These are phyloP conservation scores for Tapirus terrestris DNA, from an alignment of 2,113 vertebrate species.

Conservation along the genomic window DNA sequence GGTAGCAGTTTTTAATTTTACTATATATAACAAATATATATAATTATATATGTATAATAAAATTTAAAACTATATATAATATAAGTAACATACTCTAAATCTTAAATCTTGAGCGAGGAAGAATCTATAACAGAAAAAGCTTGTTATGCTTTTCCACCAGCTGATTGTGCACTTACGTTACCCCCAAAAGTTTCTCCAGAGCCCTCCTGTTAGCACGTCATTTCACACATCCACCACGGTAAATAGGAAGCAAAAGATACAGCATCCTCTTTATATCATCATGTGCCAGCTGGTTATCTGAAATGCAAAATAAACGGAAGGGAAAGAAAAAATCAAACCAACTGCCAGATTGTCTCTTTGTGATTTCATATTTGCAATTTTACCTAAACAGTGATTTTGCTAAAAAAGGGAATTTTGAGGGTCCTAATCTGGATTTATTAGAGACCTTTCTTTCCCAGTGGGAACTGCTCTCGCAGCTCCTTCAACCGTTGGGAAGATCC, in stretches of 20 bases:
- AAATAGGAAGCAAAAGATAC: neutral
- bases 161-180: neutral
- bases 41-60: neutral
- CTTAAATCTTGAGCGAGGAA: neutral
- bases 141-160: neutral
- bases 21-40: neutral
- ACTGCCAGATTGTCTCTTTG: neutral
- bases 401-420: neutral
- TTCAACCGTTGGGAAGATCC: neutral
- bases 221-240: neutral
- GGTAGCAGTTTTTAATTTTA: neutral
- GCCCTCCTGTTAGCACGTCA: neutral
- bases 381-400: neutral
- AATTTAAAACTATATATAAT: neutral
- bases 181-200: neutral
- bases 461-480: neutral
- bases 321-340: neutral
- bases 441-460: neutral
- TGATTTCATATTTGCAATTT: neutral
- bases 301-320: constrained; percentile 21
- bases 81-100: neutral
- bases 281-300: neutral
- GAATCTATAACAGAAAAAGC: neutral
- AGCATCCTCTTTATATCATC: neutral
- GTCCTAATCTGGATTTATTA: neutral